These are phyloP conservation scores for Lagopus leucura DNA, from an alignment of 2,113 vertebrate genomes.

Conservation along the genomic window DNA sequence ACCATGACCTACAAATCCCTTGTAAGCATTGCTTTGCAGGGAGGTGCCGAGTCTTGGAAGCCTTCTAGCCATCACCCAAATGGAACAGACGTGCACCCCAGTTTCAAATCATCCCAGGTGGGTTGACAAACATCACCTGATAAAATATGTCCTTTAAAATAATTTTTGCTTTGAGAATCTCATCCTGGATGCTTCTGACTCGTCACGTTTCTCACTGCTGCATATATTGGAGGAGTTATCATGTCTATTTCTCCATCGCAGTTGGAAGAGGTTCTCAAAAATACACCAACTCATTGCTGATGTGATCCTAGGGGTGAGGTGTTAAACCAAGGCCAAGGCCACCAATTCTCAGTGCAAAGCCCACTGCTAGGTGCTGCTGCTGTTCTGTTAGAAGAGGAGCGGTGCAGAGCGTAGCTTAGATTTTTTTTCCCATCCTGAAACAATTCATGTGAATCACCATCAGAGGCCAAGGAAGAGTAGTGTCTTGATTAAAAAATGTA, in stretches of 20 bases:
- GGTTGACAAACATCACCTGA: not conserved
- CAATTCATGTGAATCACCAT: not conserved
- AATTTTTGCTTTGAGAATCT: not conserved
- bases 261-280: not conserved
- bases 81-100: not conserved
- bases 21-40: not conserved
- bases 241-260: not conserved
- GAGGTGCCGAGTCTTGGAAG: not conserved
- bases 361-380: not conserved
- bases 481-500: not conserved
- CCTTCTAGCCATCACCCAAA: not conserved
- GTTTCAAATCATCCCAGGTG: fast-evolving
- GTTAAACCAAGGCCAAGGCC: not conserved
- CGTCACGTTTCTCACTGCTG: not conserved
- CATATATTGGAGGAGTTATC: not conserved
- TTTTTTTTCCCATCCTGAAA: not conserved
- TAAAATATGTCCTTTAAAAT: not conserved
- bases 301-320: not conserved
- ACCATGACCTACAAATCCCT: not conserved
- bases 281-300: not conserved
- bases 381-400: not conserved
- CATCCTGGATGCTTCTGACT: not conserved
- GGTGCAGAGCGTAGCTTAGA: not conserved
- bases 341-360: not conserved
- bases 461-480: not conserved